A percentile compares a stretch with the other conserved stretches of the same genome.
phyloP scores from a whole-genome alignment of 1,140 invertebrate genomes.

The Danaus melanippus region DNA sequence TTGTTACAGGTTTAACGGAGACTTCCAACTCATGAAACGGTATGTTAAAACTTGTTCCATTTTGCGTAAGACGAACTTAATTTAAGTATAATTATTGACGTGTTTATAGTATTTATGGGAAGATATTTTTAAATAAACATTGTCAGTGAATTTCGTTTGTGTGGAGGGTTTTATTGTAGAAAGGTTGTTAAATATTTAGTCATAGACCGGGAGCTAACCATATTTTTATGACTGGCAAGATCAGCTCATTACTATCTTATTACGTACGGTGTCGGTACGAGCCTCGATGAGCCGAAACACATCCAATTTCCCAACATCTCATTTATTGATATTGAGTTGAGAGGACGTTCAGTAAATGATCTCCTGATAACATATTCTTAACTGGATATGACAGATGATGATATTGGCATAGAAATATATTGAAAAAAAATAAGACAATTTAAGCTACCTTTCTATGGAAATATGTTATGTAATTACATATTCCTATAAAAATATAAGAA shows the following conservation, averaged over 20 bases:
- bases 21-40: conserved; percentile 3
- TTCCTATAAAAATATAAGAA: too few relatives aligned
- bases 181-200: conserved; percentile 60
- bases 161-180: background rate
- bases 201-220: conserved; percentile 52
- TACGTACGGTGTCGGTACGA: conserved; percentile 50
- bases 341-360: conserved; percentile 50
- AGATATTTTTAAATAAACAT: conserved; percentile 6
- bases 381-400: conserved; percentile 24
- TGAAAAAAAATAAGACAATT: too few relatives aligned
- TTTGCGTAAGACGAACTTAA: too few relatives aligned
- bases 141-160: background rate
- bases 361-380: conserved; percentile 12
- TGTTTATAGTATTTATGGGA: background rate
- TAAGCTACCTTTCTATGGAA: too few relatives aligned
- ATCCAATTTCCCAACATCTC: conserved; percentile 69
- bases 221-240: conserved; percentile 66
- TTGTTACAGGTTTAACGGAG: conserved; percentile 15
- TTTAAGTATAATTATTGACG: too few relatives aligned
- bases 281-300: conserved; percentile 59
- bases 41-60: conserved; percentile 1
- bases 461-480: too few relatives aligned
- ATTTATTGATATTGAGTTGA: conserved; percentile 71
- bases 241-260: conserved; percentile 68
- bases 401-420: too few relatives aligned